A percentile compares a stretch with the other conserved stretches of the same genome.
Conservation (phyloP, 35 echinoderm and acorn worm species). For the Apostichopus californicus region DNA sequence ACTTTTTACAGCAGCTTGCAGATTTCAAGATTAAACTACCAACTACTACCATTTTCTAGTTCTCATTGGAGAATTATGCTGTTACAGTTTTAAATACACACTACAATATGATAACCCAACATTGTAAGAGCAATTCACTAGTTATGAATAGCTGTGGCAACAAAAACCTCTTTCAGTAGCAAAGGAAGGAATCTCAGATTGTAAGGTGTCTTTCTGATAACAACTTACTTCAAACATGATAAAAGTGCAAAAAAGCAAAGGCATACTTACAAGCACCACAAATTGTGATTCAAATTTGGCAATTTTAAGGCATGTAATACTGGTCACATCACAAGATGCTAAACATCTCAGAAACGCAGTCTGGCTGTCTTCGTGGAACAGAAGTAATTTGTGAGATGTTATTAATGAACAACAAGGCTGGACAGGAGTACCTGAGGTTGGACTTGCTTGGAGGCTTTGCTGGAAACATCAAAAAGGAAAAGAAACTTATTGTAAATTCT, state of each 20-base stretch:
- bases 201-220: too few species aligned
- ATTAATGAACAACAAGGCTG: conserved; percentile 45
- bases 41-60: too few species aligned
- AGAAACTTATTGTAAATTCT: conserved; percentile 12
- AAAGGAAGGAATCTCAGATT: too few species aligned
- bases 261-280: conserved; percentile 29
- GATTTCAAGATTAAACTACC: too few species aligned
- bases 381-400: conserved; percentile 46
- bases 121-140: too few species aligned
- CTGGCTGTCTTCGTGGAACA: conserved; percentile 57
- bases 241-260: not conserved
- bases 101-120: too few species aligned
- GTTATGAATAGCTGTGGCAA: too few species aligned
- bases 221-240: too few species aligned
- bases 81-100: too few species aligned
- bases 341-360: conserved; percentile 48
- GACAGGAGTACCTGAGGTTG: not conserved
- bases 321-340: conserved; percentile 34
- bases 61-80: too few species aligned
- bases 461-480: not conserved
- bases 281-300: not conserved
- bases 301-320: conserved; percentile 49
- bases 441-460: not conserved
- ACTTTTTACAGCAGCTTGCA: too few species aligned
- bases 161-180: too few species aligned